Conservation (phyloP, 2,797 vertebrate species). For the Lepus oiostolus region DNA sequence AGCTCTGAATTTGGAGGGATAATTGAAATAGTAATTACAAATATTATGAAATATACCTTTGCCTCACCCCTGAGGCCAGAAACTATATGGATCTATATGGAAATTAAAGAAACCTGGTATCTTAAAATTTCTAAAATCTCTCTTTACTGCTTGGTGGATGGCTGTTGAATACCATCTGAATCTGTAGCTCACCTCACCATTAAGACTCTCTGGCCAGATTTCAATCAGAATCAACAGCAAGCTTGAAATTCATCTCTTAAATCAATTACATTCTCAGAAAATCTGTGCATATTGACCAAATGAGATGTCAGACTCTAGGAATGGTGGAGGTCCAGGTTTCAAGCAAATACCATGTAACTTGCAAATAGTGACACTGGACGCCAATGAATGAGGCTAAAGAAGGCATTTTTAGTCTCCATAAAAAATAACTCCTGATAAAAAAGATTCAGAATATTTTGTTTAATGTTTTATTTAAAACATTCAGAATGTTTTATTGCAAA, state of each 20-base stretch:
- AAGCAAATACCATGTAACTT: constrained; percentile 5
- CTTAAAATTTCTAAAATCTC: constrained; percentile 50
- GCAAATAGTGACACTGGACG: not conserved
- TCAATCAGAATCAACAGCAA: not conserved
- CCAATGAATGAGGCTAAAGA: not conserved
- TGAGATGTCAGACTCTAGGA: not conserved
- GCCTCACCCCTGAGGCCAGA: not conserved
- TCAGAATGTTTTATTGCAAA: not conserved
- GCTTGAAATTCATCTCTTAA: not conserved
- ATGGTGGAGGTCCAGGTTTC: not conserved
- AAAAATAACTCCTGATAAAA: not conserved
- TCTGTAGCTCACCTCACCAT: not conserved
- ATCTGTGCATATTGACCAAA: not conserved
- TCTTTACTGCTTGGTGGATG: not conserved
- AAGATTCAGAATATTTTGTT: not conserved
- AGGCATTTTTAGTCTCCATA: not conserved
- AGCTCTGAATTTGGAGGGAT: not conserved
- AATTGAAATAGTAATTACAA: not conserved
- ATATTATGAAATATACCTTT: not conserved
- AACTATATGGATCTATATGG: not conserved
- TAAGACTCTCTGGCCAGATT: not conserved
- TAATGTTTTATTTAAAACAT: too few species aligned
- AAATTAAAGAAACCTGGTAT: constrained; percentile 25
- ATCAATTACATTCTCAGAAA: not conserved
- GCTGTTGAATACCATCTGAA: constrained; percentile 25